Evolutionary conservation across 2,888 invertebrate genomes (phyloP).

Genomic region (Acronicta aceris): DNA sequence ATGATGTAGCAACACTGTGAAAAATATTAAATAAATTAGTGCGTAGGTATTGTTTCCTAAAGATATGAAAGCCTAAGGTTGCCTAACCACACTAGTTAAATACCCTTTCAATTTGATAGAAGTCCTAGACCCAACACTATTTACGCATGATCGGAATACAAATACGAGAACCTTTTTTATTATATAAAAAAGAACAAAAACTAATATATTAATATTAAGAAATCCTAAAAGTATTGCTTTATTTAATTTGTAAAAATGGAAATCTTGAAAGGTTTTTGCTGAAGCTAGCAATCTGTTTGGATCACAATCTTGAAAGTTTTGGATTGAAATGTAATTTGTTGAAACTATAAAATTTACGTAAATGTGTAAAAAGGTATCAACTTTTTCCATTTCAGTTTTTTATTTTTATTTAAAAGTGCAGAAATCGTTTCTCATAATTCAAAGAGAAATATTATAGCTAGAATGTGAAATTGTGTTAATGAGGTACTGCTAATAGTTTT

Average conservation of each 20-base stretch:
- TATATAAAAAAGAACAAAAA: background rate
- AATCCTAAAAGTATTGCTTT: background rate
- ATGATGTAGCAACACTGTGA: no score
- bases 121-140: background rate
- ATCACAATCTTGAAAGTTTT: background rate
- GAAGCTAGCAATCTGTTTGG: slow-evolving; percentile 1
- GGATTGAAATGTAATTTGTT: slow-evolving; percentile 1
- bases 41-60: background rate
- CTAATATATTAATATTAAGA: background rate
- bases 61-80: background rate
- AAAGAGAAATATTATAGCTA: no score
- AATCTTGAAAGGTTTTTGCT: background rate
- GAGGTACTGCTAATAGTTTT: no score
- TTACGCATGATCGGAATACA: background rate
- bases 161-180: background rate
- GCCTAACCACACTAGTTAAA: background rate
- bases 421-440: no score
- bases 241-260: slow-evolving; percentile 1
- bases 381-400: no score
- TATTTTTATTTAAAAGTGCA: no score
- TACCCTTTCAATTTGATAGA: background rate
- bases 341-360: background rate
- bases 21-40: background rate
- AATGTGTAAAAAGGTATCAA: no score
- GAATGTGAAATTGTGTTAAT: no score